Evolutionary conservation across 2,888 invertebrate species (phyloP).

Genomic region (Orchesellides sinensis): DNA sequence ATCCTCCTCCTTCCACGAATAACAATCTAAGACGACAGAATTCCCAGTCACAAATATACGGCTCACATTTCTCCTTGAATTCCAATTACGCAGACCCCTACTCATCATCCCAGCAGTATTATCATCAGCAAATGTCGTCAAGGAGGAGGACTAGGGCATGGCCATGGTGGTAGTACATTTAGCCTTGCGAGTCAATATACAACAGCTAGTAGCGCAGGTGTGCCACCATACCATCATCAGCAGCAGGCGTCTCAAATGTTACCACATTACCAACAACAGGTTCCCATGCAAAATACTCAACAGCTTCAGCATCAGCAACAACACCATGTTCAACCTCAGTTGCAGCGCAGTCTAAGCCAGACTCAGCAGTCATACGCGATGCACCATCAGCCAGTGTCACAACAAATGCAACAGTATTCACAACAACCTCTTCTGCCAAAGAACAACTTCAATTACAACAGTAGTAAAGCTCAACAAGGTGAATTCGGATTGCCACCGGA

Average conservation of each 20-base stretch:
- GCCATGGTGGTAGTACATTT: slow-evolving; percentile 63
- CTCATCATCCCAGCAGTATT: slow-evolving; percentile 53
- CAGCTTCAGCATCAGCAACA: slow-evolving; percentile 50
- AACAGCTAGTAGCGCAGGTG: slow-evolving; percentile 60
- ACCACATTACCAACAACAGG: slow-evolving; percentile 31
- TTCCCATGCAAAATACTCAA: slow-evolving; percentile 33
- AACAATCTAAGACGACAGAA: slow-evolving; percentile 61
- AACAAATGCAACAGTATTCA: slow-evolving; percentile 57
- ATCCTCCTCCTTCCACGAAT: slow-evolving; percentile 69
- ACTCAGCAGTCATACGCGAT: slow-evolving; percentile 43
- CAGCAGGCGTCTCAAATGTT: slow-evolving; percentile 18
- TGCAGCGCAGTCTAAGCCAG: slow-evolving; percentile 60
- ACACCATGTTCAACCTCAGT: slow-evolving; percentile 51
- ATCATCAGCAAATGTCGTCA: slow-evolving; percentile 55
- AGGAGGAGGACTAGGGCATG: slow-evolving; percentile 50
- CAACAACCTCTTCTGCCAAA: slow-evolving; percentile 53
- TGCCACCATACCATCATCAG: slow-evolving; percentile 49
- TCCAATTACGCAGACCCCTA: slow-evolving; percentile 70
- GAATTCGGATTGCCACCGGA: slow-evolving; percentile 63
- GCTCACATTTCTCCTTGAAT: slow-evolving; percentile 71
- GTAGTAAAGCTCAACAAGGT: slow-evolving; percentile 1
- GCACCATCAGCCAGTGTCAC: slow-evolving; percentile 58
- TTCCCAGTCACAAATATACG: slow-evolving; percentile 70
- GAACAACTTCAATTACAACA: slow-evolving; percentile 48
- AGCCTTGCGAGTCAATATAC: slow-evolving; percentile 63